Percentiles rank a stretch among this genome's conserved stretches.
These are phyloP conservation scores for Empis stercorea DNA, from an alignment of 2,888 invertebrate species.

Conservation along the genomic window DNA sequence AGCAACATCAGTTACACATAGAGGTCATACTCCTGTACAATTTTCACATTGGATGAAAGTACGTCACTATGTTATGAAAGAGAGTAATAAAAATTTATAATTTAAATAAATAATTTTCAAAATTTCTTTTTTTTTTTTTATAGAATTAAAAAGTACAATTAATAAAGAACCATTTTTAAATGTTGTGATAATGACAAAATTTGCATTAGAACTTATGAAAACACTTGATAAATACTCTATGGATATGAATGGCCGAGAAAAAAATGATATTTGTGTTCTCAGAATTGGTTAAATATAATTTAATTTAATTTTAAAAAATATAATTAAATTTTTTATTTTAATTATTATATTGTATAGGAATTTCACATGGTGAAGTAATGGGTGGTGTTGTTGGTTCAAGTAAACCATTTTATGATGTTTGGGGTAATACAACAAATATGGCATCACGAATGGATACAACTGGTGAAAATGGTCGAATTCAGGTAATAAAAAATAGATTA, in stretches of 20 bases:
- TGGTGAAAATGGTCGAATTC: conserved; percentile 65
- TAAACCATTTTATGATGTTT: conserved; percentile 91
- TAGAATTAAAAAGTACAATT: no score
- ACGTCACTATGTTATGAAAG: no score
- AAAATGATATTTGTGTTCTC: conserved; percentile 38
- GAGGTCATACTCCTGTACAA: no score
- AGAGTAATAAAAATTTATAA: no score
- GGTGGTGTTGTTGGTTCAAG: conserved; percentile 91
- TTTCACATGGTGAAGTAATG: conserved; percentile 80
- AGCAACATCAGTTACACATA: neutral
- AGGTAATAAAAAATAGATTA: conserved; percentile 40
- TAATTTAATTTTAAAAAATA: neutral
- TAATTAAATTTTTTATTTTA: neutral
- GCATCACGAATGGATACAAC: conserved; percentile 93
- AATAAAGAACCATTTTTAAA: no score
- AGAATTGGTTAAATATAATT: conserved; percentile 21
- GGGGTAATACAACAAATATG: conserved; percentile 95
- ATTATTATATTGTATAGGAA: conserved; percentile 41
- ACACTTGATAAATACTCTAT: conserved; percentile 42
- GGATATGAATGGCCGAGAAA: conserved; percentile 20
- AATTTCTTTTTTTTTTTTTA: no score
- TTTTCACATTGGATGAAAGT: no score
- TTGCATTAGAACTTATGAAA: conserved; percentile 60
- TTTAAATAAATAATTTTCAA: no score
- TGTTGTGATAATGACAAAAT: conserved; percentile 50